Evolutionary conservation across 2,888 invertebrate genomes (phyloP).

Genomic region (Ophioninae sp.): DNA sequence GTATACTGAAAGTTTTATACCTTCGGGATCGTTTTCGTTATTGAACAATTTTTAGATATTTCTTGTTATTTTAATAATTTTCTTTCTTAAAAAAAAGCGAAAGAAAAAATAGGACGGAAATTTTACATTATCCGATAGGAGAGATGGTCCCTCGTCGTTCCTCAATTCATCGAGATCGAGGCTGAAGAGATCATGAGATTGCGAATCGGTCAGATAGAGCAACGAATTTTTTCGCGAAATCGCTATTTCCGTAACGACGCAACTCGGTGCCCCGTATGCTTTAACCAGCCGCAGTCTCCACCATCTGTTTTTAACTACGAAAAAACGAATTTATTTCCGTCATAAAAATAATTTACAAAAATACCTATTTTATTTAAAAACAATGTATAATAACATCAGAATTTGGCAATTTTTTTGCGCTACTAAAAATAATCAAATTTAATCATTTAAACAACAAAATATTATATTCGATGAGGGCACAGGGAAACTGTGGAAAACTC

Average conservation of each 20-base stretch:
- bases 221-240: conserved; percentile 74
- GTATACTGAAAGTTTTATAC: not conserved
- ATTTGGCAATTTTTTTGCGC: no score
- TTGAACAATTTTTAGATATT: not conserved
- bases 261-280: conserved; percentile 59
- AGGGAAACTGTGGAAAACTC: no score
- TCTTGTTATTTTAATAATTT: not conserved
- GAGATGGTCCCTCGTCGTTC: conserved; percentile 58
- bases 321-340: conserved; percentile 39
- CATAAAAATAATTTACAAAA: not conserved
- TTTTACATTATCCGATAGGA: conserved; percentile 32
- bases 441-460: no score
- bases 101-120: conserved; percentile 50
- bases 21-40: not conserved
- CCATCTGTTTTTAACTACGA: conserved; percentile 72
- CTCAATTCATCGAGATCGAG: conserved; percentile 71
- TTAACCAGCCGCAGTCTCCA: conserved; percentile 73
- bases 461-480: no score
- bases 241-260: conserved; percentile 75
- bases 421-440: no score
- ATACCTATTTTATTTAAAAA: not conserved
- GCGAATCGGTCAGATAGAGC: conserved; percentile 77
- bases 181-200: conserved; percentile 74
- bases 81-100: not conserved
- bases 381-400: no score